Evolutionary conservation across 2,113 vertebrate species (phyloP), one percentile per base, ranked within the genome.

Genomic region (Terrapene triunguis): DNA sequence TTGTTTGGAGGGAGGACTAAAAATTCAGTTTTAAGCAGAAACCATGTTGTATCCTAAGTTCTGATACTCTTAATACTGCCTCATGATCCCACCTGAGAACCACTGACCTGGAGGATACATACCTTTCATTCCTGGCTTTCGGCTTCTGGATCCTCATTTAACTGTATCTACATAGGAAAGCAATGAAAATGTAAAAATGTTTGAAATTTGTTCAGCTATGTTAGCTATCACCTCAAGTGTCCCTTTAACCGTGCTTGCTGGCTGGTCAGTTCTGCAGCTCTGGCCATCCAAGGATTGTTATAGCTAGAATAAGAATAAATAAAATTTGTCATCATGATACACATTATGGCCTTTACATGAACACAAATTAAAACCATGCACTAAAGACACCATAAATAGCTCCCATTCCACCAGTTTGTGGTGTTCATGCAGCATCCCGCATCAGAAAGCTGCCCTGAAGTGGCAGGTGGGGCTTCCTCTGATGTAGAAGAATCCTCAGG

Each of bases 61-160:
- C 16, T 69, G 35, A 69, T 19, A 19, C 32, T 9, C 6, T 19
- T 16, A 17, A 19, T 19, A n/a, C 8, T 69, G 35, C 35, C 65
- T 38, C 4, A 1, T 38, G 22, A 21, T 69, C 35, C 2, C 19
- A n/a, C 65, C 35, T 69, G 35, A 38, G 35, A 69, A 38, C 17
- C 35, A 69, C 65, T 69, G 19, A 35, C 35, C 35, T 69, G 35
- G 35, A 38, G 65, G 65, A 69, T 38, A 69, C 65, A 10, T 69
- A 69, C 65, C 65, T 38, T 69, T 69, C 57, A 69, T 21, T 4
- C 2, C 35, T 7, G 35, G 16, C 4, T n/a, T 69, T n/a, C 7
- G 2, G 6, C 35, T 69, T 69, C 17, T 69, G 7, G 17, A 59
- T 0, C 2, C 17, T 21, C 19, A 9, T 38, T 3, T 21, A 38